phyloP scores from a whole-genome alignment of 2,797 vertebrate species.

The Periparus ater region DNA sequence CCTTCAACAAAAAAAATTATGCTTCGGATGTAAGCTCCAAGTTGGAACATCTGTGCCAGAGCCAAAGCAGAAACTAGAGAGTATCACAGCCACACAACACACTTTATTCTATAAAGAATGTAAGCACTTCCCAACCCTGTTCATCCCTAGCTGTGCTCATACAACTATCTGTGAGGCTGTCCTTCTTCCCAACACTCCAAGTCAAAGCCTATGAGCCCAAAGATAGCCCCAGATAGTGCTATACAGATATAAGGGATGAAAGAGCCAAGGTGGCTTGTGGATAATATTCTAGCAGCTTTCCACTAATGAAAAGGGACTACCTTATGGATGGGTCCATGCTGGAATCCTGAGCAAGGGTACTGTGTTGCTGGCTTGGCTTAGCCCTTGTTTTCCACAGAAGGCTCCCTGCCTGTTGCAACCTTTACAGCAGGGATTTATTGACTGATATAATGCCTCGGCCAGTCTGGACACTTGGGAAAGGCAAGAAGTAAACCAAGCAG shows the following conservation, averaged over 20 bases:
- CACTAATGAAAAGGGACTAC: neutral
- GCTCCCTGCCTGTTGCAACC: neutral
- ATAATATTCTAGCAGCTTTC: neutral
- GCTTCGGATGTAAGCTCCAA: neutral
- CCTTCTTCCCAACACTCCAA: neutral
- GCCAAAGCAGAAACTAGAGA: neutral
- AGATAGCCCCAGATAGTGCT: rapidly evolving
- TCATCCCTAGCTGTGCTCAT: neutral
- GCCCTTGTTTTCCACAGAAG: neutral
- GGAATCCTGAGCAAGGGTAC: neutral
- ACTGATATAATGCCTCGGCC: neutral
- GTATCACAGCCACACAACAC: neutral
- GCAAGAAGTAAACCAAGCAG: neutral
- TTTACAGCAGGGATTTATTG: neutral
- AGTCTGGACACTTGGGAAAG: neutral
- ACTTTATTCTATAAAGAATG: neutral
- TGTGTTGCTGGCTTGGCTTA: neutral
- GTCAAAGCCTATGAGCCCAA: rapidly evolving
- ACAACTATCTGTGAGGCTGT: neutral
- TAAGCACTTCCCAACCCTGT: neutral
- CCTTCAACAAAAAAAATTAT: neutral
- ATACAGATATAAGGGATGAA: too few relatives aligned
- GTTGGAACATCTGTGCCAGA: neutral
- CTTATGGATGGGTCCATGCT: neutral
- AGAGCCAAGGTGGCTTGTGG: neutral